Percentiles rank a stretch among this genome's conserved stretches.
Conservation (phyloP, 2,888 invertebrate species). For the Trichacis sp. region DNA sequence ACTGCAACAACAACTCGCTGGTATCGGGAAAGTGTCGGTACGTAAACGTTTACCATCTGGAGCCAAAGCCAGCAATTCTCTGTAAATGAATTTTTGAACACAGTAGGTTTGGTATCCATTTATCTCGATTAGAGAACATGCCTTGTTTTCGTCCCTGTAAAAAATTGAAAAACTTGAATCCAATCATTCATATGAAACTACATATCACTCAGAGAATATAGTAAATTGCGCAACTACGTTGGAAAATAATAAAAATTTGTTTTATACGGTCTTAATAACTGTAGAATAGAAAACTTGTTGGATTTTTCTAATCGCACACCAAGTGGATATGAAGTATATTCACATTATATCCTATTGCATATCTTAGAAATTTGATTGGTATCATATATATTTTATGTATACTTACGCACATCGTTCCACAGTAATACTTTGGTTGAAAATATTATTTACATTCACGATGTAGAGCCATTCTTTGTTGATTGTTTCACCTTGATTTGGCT, state of each 20-base stretch:
- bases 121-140: neutral
- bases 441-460: neutral
- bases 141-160: neutral
- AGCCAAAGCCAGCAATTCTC: conserved; percentile 1
- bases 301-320: too few species aligned
- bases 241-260: too few species aligned
- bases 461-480: conserved; percentile 2
- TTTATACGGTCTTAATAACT: too few species aligned
- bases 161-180: neutral
- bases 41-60: conserved; percentile 3
- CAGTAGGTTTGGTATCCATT: conserved; percentile 5
- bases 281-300: too few species aligned
- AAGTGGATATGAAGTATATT: too few species aligned
- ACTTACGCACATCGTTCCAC: conserved; percentile 1
- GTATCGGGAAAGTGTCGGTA: neutral
- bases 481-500: neutral
- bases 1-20: conserved; percentile 6
- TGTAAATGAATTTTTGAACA: neutral
- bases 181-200: too few species aligned
- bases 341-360: too few species aligned
- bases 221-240: too few species aligned
- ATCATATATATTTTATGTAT: too few species aligned
- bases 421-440: neutral
- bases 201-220: too few species aligned
- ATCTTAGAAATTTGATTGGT: too few species aligned